Evolutionary conservation across 2,888 invertebrate genomes (phyloP).

Genomic region (Tiphia femorata): DNA sequence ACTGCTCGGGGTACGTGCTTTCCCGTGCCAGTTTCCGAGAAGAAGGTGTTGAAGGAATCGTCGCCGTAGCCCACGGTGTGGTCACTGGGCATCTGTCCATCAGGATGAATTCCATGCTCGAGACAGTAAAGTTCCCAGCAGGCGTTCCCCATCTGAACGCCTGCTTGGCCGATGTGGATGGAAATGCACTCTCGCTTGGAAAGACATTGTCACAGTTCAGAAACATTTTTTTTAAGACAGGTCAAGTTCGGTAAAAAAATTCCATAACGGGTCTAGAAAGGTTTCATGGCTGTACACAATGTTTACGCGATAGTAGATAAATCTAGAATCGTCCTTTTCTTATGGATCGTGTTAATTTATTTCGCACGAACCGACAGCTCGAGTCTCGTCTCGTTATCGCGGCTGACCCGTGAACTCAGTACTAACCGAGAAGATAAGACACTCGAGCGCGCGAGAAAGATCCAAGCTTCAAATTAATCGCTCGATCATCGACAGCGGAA

Average conservation of each 20-base stretch:
- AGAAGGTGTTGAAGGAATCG: slow-evolving; percentile 84
- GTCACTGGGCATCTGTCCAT: slow-evolving; percentile 90
- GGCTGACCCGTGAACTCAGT: no score
- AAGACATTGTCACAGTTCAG: background rate
- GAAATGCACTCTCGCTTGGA: slow-evolving; percentile 87
- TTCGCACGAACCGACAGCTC: no score
- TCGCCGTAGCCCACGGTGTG: slow-evolving; percentile 79
- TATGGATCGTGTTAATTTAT: no score
- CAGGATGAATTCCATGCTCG: slow-evolving; percentile 78
- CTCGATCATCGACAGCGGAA: no score
- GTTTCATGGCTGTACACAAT: background rate
- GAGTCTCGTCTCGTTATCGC: no score
- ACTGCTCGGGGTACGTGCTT: slow-evolving; percentile 92
- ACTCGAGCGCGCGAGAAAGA: no score
- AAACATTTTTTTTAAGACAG: background rate
- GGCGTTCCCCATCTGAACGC: slow-evolving; percentile 88
- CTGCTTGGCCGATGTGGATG: slow-evolving; percentile 88
- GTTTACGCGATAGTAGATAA: no score
- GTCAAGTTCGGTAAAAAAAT: no score
- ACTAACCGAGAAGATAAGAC: no score
- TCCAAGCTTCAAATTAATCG: no score
- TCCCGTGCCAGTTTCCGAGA: slow-evolving; percentile 81
- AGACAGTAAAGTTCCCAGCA: slow-evolving; percentile 79
- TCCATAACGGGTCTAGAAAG: background rate
- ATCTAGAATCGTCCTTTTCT: no score